phyloP scores from a whole-genome alignment of 2,797 vertebrate species.

The Protosalanx chinensis region DNA sequence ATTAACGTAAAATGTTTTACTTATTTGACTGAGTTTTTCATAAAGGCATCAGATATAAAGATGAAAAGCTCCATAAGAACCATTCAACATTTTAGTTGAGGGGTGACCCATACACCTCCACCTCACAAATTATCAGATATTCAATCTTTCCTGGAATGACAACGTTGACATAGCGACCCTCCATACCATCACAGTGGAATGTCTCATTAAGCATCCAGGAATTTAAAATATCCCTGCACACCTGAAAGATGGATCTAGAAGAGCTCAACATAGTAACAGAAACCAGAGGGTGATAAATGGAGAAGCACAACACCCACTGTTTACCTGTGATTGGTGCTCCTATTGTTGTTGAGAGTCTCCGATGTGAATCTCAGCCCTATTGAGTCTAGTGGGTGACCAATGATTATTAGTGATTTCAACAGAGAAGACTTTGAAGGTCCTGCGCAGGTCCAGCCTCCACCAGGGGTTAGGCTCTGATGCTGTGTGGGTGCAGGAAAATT shows the following conservation, averaged over 20 bases:
- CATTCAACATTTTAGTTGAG: slow-evolving; percentile 29
- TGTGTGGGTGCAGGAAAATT: slow-evolving; percentile 11
- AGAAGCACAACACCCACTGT: too few species aligned
- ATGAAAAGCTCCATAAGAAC: not conserved
- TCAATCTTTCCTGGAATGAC: slow-evolving; percentile 29
- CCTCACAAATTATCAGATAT: slow-evolving; percentile 45
- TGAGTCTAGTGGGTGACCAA: not conserved
- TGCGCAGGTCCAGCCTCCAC: slow-evolving; percentile 14
- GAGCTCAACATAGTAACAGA: not conserved
- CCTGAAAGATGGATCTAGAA: too few species aligned
- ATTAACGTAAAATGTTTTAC: too few species aligned
- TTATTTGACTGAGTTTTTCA: too few species aligned
- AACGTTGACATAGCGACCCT: slow-evolving; percentile 55
- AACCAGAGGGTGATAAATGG: too few species aligned
- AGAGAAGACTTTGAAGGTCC: slow-evolving; percentile 1
- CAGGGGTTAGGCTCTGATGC: not conserved
- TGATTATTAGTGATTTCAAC: slow-evolving; percentile 1
- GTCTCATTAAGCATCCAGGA: slow-evolving; percentile 3
- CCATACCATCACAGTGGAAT: slow-evolving; percentile 46
- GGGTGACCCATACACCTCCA: slow-evolving; percentile 53
- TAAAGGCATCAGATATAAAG: too few species aligned
- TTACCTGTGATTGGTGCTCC: slow-evolving; percentile 57
- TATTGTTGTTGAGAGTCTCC: slow-evolving; percentile 52
- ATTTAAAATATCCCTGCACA: too few species aligned
- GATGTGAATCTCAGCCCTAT: slow-evolving; percentile 14